Evolutionary conservation across 2,113 vertebrate genomes (phyloP).

Genomic region (Ranitomeya imitator): DNA sequence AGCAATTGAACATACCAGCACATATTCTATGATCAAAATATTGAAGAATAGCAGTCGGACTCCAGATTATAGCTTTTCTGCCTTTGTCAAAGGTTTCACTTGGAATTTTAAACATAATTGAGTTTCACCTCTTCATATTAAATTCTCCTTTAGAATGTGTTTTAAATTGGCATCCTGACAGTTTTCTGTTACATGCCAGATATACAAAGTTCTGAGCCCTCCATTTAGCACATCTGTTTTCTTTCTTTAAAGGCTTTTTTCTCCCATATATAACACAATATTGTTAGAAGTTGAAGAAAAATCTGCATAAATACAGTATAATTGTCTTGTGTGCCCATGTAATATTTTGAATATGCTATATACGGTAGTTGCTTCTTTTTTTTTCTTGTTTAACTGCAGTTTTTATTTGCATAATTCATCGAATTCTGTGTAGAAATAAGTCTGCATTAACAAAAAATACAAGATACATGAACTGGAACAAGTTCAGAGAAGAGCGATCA

Average conservation of each 20-base stretch:
- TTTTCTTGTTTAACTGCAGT: not conserved
- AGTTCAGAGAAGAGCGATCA: too few species aligned
- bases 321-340: too few species aligned
- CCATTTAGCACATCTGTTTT: conserved; percentile 30
- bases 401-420: too few species aligned
- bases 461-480: too few species aligned
- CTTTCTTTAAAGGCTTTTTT: not conserved
- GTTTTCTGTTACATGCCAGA: conserved; percentile 31
- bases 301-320: not conserved
- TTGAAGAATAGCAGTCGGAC: not conserved
- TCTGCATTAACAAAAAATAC: too few species aligned
- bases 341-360: too few species aligned
- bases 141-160: conserved; percentile 33
- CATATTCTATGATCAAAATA: conserved; percentile 25
- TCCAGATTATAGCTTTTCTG: conserved; percentile 3
- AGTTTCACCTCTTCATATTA: conserved; percentile 27
- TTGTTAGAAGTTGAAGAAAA: not conserved
- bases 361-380: not conserved
- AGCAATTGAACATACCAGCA: conserved; percentile 24
- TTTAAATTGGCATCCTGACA: conserved; percentile 25
- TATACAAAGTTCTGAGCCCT: not conserved
- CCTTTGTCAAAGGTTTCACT: conserved; percentile 22
- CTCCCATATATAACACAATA: not conserved
- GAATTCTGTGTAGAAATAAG: too few species aligned
- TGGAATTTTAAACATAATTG: conserved; percentile 25